These are phyloP conservation scores for Brachyptera risi DNA, from an alignment of 2,888 invertebrate genomes.

Conservation along the genomic window DNA sequence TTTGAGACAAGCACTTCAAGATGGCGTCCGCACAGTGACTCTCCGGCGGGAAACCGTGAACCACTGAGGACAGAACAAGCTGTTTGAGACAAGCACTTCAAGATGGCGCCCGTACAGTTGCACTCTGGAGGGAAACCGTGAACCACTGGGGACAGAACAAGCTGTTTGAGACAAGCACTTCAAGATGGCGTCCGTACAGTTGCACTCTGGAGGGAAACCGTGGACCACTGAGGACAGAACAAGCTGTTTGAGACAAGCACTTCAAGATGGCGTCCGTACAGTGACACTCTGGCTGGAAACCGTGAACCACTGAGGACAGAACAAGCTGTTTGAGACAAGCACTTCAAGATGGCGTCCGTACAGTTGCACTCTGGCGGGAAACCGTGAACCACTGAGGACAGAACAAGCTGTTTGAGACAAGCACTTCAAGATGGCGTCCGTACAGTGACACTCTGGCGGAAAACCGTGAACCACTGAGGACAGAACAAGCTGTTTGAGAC, in stretches of 20 bases:
- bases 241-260: too few species aligned
- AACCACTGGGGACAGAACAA: slow-evolving; percentile 38
- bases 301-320: slow-evolving; percentile 37
- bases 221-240: slow-evolving; percentile 37
- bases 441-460: slow-evolving; percentile 36
- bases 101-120: slow-evolving; percentile 38
- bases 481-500: too few species aligned
- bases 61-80: slow-evolving; percentile 38
- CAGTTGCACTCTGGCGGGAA: slow-evolving; percentile 36
- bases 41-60: slow-evolving; percentile 33
- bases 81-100: too few species aligned
- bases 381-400: slow-evolving; percentile 36
- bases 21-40: slow-evolving; percentile 38
- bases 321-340: too few species aligned
- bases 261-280: slow-evolving; percentile 38
- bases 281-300: slow-evolving; percentile 32
- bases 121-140: slow-evolving; percentile 33
- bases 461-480: slow-evolving; percentile 36
- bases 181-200: slow-evolving; percentile 38
- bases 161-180: too few species aligned
- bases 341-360: slow-evolving; percentile 36
- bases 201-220: slow-evolving; percentile 33
- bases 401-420: too few species aligned
- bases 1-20: too few species aligned
- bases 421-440: slow-evolving; percentile 36